Evolutionary conservation across 2,113 vertebrate species (phyloP).

Genomic region (Tragelaphus buxtoni): DNA sequence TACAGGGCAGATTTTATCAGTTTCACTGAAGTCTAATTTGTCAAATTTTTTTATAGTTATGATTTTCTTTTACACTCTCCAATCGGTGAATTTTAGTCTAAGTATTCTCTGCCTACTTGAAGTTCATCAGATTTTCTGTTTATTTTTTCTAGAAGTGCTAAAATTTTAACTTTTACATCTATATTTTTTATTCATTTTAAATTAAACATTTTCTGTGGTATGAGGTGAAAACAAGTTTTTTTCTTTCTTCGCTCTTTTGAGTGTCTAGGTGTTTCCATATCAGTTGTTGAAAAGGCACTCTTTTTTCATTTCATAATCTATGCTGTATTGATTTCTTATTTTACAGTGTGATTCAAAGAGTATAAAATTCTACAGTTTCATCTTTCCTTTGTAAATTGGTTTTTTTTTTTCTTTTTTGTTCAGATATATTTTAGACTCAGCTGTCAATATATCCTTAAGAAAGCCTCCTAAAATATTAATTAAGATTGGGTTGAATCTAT

Average conservation of each 20-base stretch:
- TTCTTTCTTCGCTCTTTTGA: neutral
- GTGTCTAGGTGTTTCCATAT: neutral
- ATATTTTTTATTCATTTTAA: neutral
- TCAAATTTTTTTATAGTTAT: neutral
- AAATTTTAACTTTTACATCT: neutral
- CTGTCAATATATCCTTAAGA: neutral
- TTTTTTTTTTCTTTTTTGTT: neutral
- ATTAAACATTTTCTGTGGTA: neutral
- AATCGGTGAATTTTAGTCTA: neutral
- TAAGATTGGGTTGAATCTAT: neutral
- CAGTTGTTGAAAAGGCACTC: neutral
- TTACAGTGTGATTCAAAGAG: neutral
- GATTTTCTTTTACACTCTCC: neutral
- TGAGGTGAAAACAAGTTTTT: neutral
- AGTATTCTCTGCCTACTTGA: neutral
- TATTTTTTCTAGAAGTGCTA: neutral
- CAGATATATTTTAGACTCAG: neutral
- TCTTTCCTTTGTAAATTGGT: neutral
- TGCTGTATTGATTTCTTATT: neutral
- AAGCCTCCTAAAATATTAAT: neutral
- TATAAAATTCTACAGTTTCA: neutral
- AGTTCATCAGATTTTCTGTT: neutral
- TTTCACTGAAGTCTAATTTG: neutral
- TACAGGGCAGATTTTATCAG: neutral
- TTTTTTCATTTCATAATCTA: neutral